Evolutionary conservation across 2,113 vertebrate species (phyloP), one percentile per base, ranked within the genome.

Genomic region (Bolborhynchus lineola): DNA sequence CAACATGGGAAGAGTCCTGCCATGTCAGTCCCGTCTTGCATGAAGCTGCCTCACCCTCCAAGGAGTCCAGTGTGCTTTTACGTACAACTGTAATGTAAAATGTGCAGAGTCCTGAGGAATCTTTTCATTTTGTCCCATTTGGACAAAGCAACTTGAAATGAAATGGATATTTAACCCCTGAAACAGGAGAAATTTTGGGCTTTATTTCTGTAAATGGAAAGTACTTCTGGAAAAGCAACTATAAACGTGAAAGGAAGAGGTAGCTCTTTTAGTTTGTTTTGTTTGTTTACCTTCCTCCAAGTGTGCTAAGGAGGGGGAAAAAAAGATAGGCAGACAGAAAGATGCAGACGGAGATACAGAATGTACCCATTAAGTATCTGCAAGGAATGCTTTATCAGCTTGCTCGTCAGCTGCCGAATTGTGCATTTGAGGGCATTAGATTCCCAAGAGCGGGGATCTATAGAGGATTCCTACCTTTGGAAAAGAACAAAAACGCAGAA

Each of bases 401-500:
- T 82, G 90, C 80, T 93, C 10, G 33, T 65, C 19, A 16, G 50
- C 76, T 84, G 96, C 89, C 17, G 93, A 82, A 69, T 69, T 87
- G 88, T 78, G 77, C 79, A 64, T 89, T 78, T 39, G 52, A 95
- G 91, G 83, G 93, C 94, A 84, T 84, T 82, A 81, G 70, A 87
- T 94, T 94, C 94, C 97, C 95, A 92, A 84, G 95, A 94, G 79
- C 12, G 0, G 37, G 70, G 78, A 71, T 92, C 90, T 93, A 82
- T 94, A 90, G 92, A 95, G 91, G 90, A 96, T 96, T 91, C 91
- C 88, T 80, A 95, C 92, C 91, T 95, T 90, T 95, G 92, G 97
- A 95, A 95, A 96, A 96, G 96, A 97, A 96, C 72, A 93, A 96
- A 97, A 95, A 75, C 77, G 76, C 79, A 72, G 97, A 96, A 96